Evolutionary conservation across 2,888 invertebrate species (phyloP).

Genomic region (Lathronympha strigana): DNA sequence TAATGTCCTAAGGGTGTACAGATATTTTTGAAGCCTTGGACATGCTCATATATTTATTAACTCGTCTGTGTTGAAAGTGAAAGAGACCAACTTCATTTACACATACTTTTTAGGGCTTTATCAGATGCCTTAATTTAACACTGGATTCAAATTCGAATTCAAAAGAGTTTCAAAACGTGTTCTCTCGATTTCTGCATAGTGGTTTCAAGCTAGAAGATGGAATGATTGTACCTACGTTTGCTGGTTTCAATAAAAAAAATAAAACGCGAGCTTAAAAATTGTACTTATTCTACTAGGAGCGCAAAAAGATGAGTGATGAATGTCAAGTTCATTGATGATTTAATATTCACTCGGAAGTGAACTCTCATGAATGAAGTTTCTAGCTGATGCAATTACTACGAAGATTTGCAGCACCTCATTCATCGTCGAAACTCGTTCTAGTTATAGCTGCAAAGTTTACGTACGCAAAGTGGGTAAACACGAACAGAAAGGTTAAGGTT

Average conservation of each 20-base stretch:
- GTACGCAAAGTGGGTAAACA: background rate
- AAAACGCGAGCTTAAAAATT: background rate
- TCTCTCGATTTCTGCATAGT: too few relatives aligned
- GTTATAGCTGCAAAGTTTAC: background rate
- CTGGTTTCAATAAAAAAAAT: background rate
- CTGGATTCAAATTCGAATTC: too few relatives aligned
- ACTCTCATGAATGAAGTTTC: slow-evolving; percentile 14
- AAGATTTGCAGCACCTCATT: slow-evolving; percentile 8
- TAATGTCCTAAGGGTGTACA: too few relatives aligned
- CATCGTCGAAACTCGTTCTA: slow-evolving; percentile 15
- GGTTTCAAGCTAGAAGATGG: too few relatives aligned
- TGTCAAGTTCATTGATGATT: background rate
- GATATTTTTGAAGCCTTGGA: too few relatives aligned
- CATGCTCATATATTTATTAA: too few relatives aligned
- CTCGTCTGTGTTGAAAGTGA: too few relatives aligned
- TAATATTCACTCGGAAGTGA: slow-evolving; percentile 7
- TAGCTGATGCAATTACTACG: slow-evolving; percentile 26
- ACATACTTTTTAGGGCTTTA: too few relatives aligned
- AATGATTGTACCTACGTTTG: too few relatives aligned
- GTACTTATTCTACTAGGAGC: background rate
- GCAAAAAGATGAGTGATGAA: background rate
- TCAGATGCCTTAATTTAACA: too few relatives aligned
- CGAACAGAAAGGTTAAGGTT: background rate
- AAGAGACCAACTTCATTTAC: too few relatives aligned
- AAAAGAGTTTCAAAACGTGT: too few relatives aligned